Evolutionary conservation across 2,113 vertebrate genomes (phyloP).

Genomic region (Elachura formosa): DNA sequence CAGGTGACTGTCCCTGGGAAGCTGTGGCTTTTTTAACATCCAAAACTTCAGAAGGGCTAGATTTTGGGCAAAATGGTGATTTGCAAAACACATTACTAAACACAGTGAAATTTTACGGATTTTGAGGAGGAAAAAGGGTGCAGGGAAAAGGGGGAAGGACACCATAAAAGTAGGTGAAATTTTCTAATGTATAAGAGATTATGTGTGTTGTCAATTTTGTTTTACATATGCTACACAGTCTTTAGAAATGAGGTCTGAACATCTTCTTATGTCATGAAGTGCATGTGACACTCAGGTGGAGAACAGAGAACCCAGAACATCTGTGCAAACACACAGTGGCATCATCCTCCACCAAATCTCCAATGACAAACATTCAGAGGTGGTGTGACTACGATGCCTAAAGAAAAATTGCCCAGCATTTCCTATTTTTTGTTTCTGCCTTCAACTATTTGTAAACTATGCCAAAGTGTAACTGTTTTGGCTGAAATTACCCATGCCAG

Average conservation of each 20-base stretch:
- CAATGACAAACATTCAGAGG: background rate
- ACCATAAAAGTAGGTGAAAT: background rate
- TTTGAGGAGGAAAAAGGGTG: background rate
- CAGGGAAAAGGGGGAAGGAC: background rate
- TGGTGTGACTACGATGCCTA: background rate
- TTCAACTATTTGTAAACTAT: conserved; percentile 4
- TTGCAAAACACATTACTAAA: background rate
- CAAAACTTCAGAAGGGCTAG: background rate
- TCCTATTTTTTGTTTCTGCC: background rate
- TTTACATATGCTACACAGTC: background rate
- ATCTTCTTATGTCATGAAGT: background rate
- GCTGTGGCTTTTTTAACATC: background rate
- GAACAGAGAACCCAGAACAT: background rate
- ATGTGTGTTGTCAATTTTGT: background rate
- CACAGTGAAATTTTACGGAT: background rate
- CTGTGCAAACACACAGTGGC: background rate
- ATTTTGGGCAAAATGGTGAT: background rate
- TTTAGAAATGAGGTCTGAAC: background rate
- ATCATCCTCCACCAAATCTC: background rate
- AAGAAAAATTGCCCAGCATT: background rate
- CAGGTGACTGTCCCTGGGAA: background rate
- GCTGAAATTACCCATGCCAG: conserved; percentile 16
- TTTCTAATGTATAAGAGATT: background rate
- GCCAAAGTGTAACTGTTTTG: background rate
- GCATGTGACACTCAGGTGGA: background rate